phyloP scores from a whole-genome alignment of 2,797 vertebrate genomes.

The Thripadectes ignobilis region DNA sequence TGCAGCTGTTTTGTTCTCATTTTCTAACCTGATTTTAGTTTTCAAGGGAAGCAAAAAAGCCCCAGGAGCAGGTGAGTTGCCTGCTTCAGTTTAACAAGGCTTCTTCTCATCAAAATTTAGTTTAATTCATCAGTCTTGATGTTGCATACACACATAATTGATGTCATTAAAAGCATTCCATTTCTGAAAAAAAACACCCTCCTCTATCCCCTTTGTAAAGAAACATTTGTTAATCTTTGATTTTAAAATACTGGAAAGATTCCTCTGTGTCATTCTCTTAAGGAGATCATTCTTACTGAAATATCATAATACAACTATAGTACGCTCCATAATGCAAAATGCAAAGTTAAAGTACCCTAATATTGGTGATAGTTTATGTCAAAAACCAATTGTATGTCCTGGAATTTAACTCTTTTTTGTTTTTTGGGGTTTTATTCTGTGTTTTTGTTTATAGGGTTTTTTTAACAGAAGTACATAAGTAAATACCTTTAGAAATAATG shows the following conservation, averaged over 20 bases:
- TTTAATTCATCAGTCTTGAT: not conserved
- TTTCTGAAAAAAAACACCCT: not conserved
- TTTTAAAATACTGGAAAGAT: not conserved
- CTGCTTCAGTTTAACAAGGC: not conserved
- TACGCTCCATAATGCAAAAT: not conserved
- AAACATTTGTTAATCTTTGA: not conserved
- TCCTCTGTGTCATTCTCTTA: not conserved
- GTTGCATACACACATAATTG: not conserved
- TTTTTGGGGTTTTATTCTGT: too few species aligned
- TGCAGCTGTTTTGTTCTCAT: not conserved
- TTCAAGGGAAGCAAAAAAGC: not conserved
- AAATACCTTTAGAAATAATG: not conserved
- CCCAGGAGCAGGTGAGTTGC: not conserved
- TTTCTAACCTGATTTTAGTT: not conserved
- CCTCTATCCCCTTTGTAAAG: not conserved
- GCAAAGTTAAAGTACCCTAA: not conserved
- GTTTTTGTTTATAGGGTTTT: too few species aligned
- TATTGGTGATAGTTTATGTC: not conserved
- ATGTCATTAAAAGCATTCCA: not conserved
- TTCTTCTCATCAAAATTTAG: not conserved
- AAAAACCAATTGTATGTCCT: not conserved
- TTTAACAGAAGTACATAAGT: not conserved
- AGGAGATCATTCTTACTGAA: not conserved
- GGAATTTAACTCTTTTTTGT: not conserved
- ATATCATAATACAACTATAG: not conserved